These are phyloP conservation scores for Gavialis gangeticus DNA, from an alignment of 2,113 vertebrate genomes.

Conservation along the genomic window DNA sequence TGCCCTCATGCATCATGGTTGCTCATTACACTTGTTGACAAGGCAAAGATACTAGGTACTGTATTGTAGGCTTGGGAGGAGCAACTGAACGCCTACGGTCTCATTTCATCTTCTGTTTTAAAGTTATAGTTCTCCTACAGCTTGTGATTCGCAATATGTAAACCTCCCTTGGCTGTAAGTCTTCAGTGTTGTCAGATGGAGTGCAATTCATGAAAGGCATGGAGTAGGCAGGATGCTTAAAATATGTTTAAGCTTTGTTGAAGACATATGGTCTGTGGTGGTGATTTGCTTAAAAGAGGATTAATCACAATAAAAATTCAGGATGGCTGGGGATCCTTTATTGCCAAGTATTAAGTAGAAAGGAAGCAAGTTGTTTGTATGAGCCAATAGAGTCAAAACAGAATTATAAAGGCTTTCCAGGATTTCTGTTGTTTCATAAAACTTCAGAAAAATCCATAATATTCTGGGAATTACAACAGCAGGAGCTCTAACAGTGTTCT, in stretches of 20 bases:
- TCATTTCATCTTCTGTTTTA: not conserved
- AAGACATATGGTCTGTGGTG: constrained; percentile 40
- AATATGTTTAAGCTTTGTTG: constrained; percentile 40
- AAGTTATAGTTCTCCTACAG: not conserved
- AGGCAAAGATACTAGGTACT: not conserved
- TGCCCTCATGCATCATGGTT: not conserved
- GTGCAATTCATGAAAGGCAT: constrained; percentile 4
- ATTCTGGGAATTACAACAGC: not conserved
- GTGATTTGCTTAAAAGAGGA: constrained; percentile 62
- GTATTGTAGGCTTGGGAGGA: not conserved
- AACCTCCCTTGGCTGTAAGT: constrained; percentile 49
- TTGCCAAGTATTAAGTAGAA: constrained; percentile 15
- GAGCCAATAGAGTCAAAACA: constrained; percentile 27
- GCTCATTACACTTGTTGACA: not conserved
- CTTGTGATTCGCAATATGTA: constrained; percentile 7
- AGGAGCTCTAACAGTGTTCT: constrained; percentile 28
- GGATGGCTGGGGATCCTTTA: constrained; percentile 29
- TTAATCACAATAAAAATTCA: constrained; percentile 60
- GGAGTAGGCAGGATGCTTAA: not conserved
- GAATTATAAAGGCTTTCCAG: constrained; percentile 24
- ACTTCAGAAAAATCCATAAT: constrained; percentile 14
- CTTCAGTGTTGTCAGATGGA: not conserved
- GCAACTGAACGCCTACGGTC: not conserved
- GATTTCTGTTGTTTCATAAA: constrained; percentile 2
- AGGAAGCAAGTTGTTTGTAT: constrained; percentile 23